Base-by-base conservation (phyloP, 2,113 vertebrate species). In the Leptodactylus fuscus region DNA sequence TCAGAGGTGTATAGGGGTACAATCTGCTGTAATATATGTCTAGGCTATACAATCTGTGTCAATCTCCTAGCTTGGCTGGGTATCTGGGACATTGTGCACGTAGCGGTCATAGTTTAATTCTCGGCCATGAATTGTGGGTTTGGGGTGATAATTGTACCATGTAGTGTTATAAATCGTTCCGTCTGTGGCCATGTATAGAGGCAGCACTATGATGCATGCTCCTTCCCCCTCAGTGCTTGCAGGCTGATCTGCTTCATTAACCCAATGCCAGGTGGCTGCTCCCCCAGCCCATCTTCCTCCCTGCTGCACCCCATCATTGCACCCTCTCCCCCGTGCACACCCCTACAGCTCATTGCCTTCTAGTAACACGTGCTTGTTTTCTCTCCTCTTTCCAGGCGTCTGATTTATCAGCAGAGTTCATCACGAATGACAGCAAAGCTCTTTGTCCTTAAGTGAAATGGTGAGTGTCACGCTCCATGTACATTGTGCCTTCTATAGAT, bases 361-460 rank as follows among this genome's bases (percentile, higher is more conserved):
- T 83, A 29, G 41, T 80, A 32, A 85, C 84, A 71, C 76, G 32
- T 77, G 62, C 34, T 79, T 20, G 22, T 36, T 83, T 32, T 75
- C 24, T 62, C 51, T 85, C n/a, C 91, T 89, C 65, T 8, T 4
- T 92, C 79, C 91, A 99, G 98, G 97, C 97, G 87, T 94, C 97
- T 87, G 97, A 99, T 91, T 97, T 98, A 88, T 96, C 96, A 58
- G 95, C 96, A 91, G 97, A 98, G 90, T 95, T 98, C 90, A 92
- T 94, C 95, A 95, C 98, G 87, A 93, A 94, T 90, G 97, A 98
- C 95, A 97, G 96, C 95, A 97, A 98, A 96, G 96, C 96, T 87
- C 96, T 98, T 90, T 98, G 96, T 95, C 97, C 96, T 94, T 99
- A 95, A 97, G 89, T 55, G 27, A 2, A 60, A 77, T 91, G 97